Evolutionary conservation across 2,888 invertebrate species (phyloP).

Genomic region (Neoaliturus tenellus): DNA sequence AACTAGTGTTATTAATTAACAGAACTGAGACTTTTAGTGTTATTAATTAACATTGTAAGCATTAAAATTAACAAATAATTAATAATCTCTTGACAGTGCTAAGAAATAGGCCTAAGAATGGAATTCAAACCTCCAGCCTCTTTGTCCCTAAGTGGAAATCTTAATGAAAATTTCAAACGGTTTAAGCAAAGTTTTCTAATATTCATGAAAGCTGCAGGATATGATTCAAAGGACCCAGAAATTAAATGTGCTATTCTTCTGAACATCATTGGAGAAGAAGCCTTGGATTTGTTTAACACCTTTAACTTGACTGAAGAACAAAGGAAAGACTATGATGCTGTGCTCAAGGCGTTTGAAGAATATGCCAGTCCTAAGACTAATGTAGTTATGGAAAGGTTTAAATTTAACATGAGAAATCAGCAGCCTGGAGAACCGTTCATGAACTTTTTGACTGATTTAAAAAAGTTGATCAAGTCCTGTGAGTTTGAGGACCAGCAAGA

Average conservation of each 20-base stretch:
- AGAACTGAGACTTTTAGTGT: too few relatives aligned
- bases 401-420: slow-evolving; percentile 66
- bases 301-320: slow-evolving; percentile 50
- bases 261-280: slow-evolving; percentile 61
- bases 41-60: too few relatives aligned
- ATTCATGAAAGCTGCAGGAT: slow-evolving; percentile 59
- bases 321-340: slow-evolving; percentile 37
- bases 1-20: too few relatives aligned
- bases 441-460: slow-evolving; percentile 66
- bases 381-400: slow-evolving; percentile 63
- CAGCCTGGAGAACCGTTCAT: slow-evolving; percentile 67
- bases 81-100: too few relatives aligned
- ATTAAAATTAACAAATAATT: too few relatives aligned
- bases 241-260: slow-evolving; percentile 62
- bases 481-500: slow-evolving; percentile 65
- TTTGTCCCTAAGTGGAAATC: too few relatives aligned
- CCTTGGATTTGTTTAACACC: slow-evolving; percentile 59
- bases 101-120: too few relatives aligned
- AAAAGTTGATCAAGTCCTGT: slow-evolving; percentile 66
- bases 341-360: slow-evolving; percentile 56
- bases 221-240: slow-evolving; percentile 28
- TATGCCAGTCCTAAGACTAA: slow-evolving; percentile 63
- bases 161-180: too few relatives aligned
- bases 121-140: too few relatives aligned
- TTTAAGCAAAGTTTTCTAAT: slow-evolving; percentile 57